Evolutionary conservation across 1,140 invertebrate genomes (phyloP), one percentile per base, ranked within the genome.

Genomic region (Trichonephila clavipes): DNA sequence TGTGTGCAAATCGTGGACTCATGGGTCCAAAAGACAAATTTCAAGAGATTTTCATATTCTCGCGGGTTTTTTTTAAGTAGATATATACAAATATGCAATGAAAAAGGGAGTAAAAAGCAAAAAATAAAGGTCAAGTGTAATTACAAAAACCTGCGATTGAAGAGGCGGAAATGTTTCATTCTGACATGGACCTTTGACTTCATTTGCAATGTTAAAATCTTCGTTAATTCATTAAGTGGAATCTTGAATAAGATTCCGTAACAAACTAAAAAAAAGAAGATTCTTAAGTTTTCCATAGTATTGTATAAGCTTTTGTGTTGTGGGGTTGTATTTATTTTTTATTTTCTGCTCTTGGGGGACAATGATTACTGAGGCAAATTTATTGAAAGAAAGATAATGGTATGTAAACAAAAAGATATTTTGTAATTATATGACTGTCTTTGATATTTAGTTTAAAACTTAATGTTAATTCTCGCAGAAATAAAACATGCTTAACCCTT

Each of bases 191-290:
- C n/a, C 88, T 90, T 61, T 81, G 58, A 62, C 89, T 90, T 90
- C 89, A 90, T 90, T 90, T 90, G 89, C 89, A 90, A 90, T 90
- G 58, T 90, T 90, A 82, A 90, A 82, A n/a, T 82, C 58, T 81
- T 44, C 34, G 88, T 72, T 90, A 82, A 40, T 90, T 90, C 89
- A 90, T 90, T 90, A 90, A 81, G 44, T 90, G 58, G 44, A 40
- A 72, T 21, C 77, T 88, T 88, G 64, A 88, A 88, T 66, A 88
- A 88, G 86, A 64, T 64, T 87, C 51, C 12, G 28, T 40, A 40
- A 40, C 34, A 40, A 40, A 40, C 34, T 40, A 40, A 40, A 40
- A 64, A 64, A 64, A 58, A 64, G 82, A 44, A 19, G 16, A 21
- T 83, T 24, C 24, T 19, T 28, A 28, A 21, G 40, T 88, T 88